Evolutionary conservation across 1,140 invertebrate genomes (phyloP), one percentile per base, ranked within the genome.

Genomic region (Hycleus cichorii): DNA sequence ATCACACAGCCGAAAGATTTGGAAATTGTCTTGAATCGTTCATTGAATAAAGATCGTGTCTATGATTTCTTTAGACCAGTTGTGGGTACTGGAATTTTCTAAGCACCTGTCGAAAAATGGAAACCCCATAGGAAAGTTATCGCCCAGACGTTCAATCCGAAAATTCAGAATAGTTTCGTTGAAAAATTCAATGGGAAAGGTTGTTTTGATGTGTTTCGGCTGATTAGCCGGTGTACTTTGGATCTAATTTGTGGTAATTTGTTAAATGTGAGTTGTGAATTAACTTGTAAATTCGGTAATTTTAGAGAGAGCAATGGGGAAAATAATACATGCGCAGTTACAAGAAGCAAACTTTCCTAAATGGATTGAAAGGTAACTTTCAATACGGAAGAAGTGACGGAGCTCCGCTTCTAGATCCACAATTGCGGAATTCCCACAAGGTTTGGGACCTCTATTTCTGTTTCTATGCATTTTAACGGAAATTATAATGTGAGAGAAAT

Each of bases 101-200:
- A n/a, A n/a, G n/a, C n/a, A n/a, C n/a, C n/a, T n/a, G n/a, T n/a
- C n/a, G n/a, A n/a, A n/a, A n/a, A n/a, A n/a, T n/a, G n/a, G n/a
- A n/a, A n/a, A n/a, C n/a, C n/a, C 66, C 62, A 69, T 47, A 39
- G 66, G 39, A 68, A 65, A 63, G 55, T 60, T n/a, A 54, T 69
- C 7, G 42, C 50, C 6, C 62, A 52, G 8, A 62, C 65, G 12
- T 51, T 70, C 12, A 68, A 62, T 42, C 58, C 60, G 43, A 46
- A 62, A 47, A 55, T 61, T n/a, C 59, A 68, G 42, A 53, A 68
- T 38, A 48, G 48, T 11, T 70, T 65, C 40, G 40, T 68, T 6
- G 53, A 63, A 58, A 40, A 46, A 38, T 24, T 47, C 3, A 11
- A 63, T 40, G 57, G 38, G 2, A 45, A 57, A 53, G 18, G 39